phyloP scores from a whole-genome alignment of 2,113 vertebrate species.

The Ovis canadensis region DNA sequence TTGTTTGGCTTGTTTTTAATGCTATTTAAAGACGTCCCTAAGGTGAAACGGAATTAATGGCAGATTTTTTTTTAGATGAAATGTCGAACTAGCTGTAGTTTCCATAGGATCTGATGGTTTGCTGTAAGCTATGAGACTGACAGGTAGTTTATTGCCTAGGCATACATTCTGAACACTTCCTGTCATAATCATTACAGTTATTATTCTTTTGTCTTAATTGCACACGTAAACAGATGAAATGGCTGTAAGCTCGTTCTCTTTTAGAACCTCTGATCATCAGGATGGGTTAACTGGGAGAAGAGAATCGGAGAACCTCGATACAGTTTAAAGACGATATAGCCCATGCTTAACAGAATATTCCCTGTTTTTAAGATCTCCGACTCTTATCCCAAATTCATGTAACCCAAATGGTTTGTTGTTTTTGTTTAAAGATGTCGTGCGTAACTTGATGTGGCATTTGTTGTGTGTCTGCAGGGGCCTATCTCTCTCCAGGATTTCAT shows the following conservation, averaged over 20 bases:
- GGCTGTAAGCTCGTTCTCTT: constrained; percentile 72
- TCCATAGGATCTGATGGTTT: constrained; percentile 68
- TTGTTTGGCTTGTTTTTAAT: constrained; percentile 63
- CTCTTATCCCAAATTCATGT: constrained; percentile 43
- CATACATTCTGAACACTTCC: constrained; percentile 80
- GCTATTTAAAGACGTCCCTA: constrained; percentile 25
- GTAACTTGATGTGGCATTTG: constrained; percentile 71
- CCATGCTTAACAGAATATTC: constrained; percentile 43
- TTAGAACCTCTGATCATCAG: constrained; percentile 76
- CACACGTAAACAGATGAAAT: constrained; percentile 76
- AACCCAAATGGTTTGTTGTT: constrained; percentile 33
- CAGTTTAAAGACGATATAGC: constrained; percentile 38
- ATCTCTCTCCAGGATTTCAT: constrained; percentile 94
- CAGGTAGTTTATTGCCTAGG: constrained; percentile 79
- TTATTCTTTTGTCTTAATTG: constrained; percentile 79
- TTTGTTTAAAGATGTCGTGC: constrained; percentile 30
- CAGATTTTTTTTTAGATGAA: constrained; percentile 67
- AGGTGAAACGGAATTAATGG: constrained; percentile 68
- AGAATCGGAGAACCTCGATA: constrained; percentile 58
- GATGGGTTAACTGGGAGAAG: constrained; percentile 69
- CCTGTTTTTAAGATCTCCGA: constrained; percentile 35
- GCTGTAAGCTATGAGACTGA: constrained; percentile 71
- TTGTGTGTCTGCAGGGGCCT: constrained; percentile 83
- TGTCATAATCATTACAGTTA: constrained; percentile 79
- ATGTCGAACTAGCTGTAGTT: constrained; percentile 62